These are phyloP conservation scores for Sabatieria punctata DNA, from an alignment of 2,888 invertebrate genomes.

Conservation along the genomic window DNA sequence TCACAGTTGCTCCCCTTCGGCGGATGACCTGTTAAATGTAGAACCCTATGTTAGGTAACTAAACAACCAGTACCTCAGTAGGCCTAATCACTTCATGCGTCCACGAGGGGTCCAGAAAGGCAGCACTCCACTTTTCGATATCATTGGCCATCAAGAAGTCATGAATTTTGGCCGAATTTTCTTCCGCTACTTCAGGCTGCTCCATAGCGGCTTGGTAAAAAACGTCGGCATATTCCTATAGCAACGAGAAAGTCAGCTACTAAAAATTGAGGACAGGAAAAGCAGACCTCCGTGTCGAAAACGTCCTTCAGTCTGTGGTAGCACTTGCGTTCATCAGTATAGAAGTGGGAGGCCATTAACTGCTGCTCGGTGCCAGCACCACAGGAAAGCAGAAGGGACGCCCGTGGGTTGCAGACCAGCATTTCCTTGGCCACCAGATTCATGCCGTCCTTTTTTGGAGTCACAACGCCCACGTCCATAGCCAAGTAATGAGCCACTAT, in stretches of 20 bases:
- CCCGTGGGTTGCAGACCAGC: conserved; percentile 21
- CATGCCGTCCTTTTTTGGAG: too few relatives aligned
- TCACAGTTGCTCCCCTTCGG: too few relatives aligned
- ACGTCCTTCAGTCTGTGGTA: conserved; percentile 19
- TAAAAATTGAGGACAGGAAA: too few relatives aligned
- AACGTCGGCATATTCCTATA: too few relatives aligned
- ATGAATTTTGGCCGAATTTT: conserved; percentile 12
- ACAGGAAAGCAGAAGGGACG: conserved; percentile 14
- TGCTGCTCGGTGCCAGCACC: conserved; percentile 28
- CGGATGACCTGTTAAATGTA: too few relatives aligned
- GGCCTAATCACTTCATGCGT: conserved; percentile 26
- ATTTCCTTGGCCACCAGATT: too few relatives aligned
- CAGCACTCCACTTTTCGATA: conserved; percentile 24
- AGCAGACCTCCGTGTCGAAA: conserved; percentile 21
- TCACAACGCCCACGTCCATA: too few relatives aligned
- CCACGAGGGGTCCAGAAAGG: conserved; percentile 29
- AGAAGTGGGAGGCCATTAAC: conserved; percentile 23
- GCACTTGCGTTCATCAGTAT: conserved; percentile 15
- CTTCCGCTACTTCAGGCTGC: not conserved
- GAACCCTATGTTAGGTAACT: too few relatives aligned
- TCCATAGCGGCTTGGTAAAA: conserved; percentile 1
- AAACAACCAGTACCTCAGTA: conserved; percentile 13
- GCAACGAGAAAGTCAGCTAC: too few relatives aligned
- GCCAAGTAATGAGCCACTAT: conserved; percentile 29
- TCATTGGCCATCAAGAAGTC: conserved; percentile 29